Percentiles rank a stretch among this genome's conserved stretches.
These are phyloP conservation scores for Alloplasta piceator DNA, from an alignment of 2,888 invertebrate species.

Conservation along the genomic window DNA sequence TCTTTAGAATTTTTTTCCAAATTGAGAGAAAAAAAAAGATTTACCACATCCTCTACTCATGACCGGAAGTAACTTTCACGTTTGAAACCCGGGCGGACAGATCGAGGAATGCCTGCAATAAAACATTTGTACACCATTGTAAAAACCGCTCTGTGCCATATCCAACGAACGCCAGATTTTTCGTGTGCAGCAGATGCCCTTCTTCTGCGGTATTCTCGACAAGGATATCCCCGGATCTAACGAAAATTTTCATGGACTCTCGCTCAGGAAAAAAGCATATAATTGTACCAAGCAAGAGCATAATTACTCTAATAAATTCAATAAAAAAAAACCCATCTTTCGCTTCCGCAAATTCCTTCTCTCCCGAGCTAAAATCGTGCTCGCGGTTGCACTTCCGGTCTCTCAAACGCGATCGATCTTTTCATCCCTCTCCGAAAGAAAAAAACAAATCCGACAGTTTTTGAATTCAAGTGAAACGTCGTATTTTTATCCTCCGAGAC, in stretches of 20 bases:
- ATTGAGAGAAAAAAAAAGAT: constrained; percentile 16
- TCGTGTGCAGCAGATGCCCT: constrained; percentile 48
- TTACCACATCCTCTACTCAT: constrained; percentile 50
- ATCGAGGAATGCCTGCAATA: no score
- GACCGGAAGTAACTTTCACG: constrained; percentile 58
- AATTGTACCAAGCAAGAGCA: no score
- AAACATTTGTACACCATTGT: not conserved
- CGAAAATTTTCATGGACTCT: not conserved
- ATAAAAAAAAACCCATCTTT: no score
- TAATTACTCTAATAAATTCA: no score
- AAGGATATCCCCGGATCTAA: constrained; percentile 1
- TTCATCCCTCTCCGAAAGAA: no score
- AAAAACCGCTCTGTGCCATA: not conserved
- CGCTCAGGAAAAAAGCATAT: no score
- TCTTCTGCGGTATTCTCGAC: constrained; percentile 19
- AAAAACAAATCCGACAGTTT: no score
- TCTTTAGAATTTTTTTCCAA: not conserved
- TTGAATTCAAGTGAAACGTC: no score
- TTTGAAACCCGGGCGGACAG: constrained; percentile 6
- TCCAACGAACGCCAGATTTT: not conserved
- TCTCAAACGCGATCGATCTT: not conserved
- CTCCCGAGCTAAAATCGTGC: constrained; percentile 16
- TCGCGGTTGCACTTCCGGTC: constrained; percentile 49
- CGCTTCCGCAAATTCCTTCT: not conserved
- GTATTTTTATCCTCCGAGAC: not conserved